Conservation (phyloP, 1,140 invertebrate species). For the Drosophila sechellia region DNA sequence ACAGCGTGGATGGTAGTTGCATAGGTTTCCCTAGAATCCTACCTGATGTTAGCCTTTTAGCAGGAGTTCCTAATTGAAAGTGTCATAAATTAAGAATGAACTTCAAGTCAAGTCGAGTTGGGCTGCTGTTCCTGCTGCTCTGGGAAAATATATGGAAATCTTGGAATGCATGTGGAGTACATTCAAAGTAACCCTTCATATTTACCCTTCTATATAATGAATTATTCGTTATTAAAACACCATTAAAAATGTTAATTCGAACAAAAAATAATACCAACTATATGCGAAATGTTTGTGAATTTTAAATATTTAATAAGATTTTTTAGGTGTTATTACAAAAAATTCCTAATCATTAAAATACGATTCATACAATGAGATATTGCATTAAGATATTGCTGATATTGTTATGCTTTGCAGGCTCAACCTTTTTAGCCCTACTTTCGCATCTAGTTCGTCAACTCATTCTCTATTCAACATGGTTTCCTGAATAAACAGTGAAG, state of each 20-base stretch:
- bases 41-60: constrained; percentile 45
- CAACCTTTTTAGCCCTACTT: constrained; percentile 1
- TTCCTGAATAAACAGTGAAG: constrained; percentile 54
- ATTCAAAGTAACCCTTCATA: not conserved
- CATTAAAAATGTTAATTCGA: no score
- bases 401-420: not conserved
- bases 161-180: not conserved
- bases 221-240: no score
- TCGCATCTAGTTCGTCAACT: constrained; percentile 35
- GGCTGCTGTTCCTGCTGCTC: constrained; percentile 58
- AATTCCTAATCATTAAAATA: not conserved
- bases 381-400: not conserved
- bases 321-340: not conserved
- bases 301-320: not conserved
- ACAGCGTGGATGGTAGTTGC: constrained; percentile 5
- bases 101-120: constrained; percentile 48
- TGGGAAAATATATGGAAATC: constrained; percentile 20
- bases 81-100: constrained; percentile 63
- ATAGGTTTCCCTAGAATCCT: constrained; percentile 49
- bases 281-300: no score
- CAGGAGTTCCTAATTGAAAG: constrained; percentile 50
- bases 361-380: not conserved
- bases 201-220: not conserved
- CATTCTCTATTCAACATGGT: constrained; percentile 32
- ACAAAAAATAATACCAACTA: no score